phyloP scores from a whole-genome alignment of 2,113 vertebrate genomes.

The Sceloporus tristichus region DNA sequence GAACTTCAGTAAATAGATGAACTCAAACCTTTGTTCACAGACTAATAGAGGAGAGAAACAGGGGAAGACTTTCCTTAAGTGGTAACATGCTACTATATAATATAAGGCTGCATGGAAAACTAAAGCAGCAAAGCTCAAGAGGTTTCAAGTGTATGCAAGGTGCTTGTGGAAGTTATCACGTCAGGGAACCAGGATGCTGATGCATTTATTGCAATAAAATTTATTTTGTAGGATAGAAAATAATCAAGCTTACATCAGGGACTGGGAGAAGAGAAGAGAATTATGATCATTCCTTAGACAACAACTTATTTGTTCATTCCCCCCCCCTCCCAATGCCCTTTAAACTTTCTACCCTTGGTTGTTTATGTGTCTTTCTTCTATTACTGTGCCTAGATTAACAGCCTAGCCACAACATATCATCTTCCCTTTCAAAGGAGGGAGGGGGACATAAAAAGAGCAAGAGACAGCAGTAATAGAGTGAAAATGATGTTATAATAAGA shows the following conservation, averaged over 20 bases:
- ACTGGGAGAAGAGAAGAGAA: neutral
- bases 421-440: neutral
- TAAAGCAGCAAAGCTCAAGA: neutral
- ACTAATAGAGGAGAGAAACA: neutral
- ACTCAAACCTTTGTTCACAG: constrained; percentile 2
- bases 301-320: neutral
- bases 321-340: too few relatives aligned
- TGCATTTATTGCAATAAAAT: constrained; percentile 1
- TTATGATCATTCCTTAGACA: neutral
- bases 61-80: neutral
- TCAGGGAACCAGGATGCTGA: neutral
- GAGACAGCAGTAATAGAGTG: neutral
- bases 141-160: neutral
- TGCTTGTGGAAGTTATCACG: neutral
- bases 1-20: constrained; percentile 4
- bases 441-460: neutral
- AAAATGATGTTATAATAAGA: neutral
- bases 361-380: neutral
- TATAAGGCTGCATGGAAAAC: neutral
- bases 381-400: neutral
- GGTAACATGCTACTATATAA: neutral
- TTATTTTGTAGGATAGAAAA: neutral
- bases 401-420: neutral
- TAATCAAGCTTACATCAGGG: neutral
- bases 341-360: too few relatives aligned